A percentile compares a stretch with the other conserved stretches of the same genome.
Conservation (phyloP, 2,888 invertebrate genomes). For the Imbricaverruca yamaguchii region DNA sequence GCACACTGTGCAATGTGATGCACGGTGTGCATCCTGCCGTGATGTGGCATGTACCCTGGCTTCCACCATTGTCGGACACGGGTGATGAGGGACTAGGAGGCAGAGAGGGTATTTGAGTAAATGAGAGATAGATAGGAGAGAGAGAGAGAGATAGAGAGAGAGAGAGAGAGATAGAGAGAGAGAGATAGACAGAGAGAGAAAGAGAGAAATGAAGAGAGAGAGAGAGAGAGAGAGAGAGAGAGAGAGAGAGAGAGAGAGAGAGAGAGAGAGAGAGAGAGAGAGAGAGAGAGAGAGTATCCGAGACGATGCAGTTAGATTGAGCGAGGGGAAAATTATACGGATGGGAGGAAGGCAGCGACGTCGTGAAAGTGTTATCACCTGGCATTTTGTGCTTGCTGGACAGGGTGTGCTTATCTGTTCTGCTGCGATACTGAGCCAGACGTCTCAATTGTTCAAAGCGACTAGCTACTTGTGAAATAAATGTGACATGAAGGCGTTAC, state of each 20-base stretch:
- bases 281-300: background rate
- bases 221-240: constrained; percentile 1
- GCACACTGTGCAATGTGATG: background rate
- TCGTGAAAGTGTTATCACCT: background rate
- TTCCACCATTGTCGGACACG: too few species aligned
- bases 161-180: background rate
- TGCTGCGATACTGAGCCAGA: background rate
- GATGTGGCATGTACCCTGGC: background rate
- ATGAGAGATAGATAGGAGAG: background rate
- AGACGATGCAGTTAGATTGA: too few species aligned
- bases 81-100: too few species aligned
- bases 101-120: background rate
- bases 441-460: background rate
- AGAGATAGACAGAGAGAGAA: background rate
- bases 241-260: constrained; percentile 10
- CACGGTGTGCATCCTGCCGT: background rate
- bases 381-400: background rate
- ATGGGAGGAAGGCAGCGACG: background rate
- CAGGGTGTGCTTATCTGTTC: background rate
- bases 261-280: constrained; percentile 8
- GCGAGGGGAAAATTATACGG: background rate
- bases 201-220: background rate
- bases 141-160: background rate
- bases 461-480: background rate
- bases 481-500: background rate